Conservation (phyloP, 2,888 invertebrate species). For the Habroteleia sp. region DNA sequence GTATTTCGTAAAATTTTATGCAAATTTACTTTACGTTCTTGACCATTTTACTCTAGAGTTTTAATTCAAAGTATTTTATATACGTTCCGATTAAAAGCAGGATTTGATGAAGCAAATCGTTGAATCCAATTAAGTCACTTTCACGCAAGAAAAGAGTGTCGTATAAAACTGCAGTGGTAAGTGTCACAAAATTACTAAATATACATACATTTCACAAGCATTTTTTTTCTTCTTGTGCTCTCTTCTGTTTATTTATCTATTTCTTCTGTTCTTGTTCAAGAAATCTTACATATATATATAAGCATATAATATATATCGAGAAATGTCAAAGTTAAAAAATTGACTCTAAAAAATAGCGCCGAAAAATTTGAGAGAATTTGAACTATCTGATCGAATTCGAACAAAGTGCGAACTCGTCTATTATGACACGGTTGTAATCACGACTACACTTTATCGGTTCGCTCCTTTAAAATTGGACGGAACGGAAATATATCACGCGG, state of each 20-base stretch:
- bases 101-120: slow-evolving; percentile 2
- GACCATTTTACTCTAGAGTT: background rate
- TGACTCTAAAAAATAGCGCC: background rate
- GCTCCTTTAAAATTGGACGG: slow-evolving; percentile 28
- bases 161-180: too few relatives aligned
- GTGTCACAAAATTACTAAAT: too few relatives aligned
- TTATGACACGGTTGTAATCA: slow-evolving; percentile 49
- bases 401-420: slow-evolving; percentile 30
- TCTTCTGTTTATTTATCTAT: too few relatives aligned
- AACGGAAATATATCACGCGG: slow-evolving; percentile 35
- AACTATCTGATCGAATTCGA: slow-evolving; percentile 24
- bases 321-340: too few relatives aligned
- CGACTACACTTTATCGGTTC: slow-evolving; percentile 26
- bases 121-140: background rate
- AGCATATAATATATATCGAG: too few relatives aligned
- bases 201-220: too few relatives aligned
- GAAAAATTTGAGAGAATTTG: slow-evolving; percentile 15
- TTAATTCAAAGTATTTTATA: slow-evolving; percentile 13
- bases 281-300: too few relatives aligned
- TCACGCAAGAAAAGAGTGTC: background rate
- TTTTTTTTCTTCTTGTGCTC: too few relatives aligned
- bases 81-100: slow-evolving; percentile 8
- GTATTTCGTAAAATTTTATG: slow-evolving; percentile 25
- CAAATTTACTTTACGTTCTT: slow-evolving; percentile 22
- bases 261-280: too few relatives aligned